Evolutionary conservation across 2,797 vertebrate genomes (phyloP).

Genomic region (Bradypodion ventrale): DNA sequence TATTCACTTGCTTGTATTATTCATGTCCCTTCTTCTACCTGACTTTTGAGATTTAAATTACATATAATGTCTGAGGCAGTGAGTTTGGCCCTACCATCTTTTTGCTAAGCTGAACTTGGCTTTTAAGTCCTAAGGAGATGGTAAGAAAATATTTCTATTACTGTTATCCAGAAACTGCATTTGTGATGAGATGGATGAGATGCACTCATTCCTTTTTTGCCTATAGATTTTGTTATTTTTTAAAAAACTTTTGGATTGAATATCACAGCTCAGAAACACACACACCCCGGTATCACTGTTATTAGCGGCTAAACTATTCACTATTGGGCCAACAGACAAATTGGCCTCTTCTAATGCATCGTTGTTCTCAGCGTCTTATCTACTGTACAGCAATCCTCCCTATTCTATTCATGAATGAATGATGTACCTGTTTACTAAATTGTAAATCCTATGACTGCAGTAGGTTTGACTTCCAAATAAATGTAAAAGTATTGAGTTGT

Average conservation of each 20-base stretch:
- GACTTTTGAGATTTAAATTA: not conserved
- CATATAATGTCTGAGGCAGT: not conserved
- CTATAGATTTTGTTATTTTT: not conserved
- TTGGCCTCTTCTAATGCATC: not conserved
- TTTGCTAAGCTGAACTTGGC: not conserved
- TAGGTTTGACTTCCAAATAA: not conserved
- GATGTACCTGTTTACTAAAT: not conserved
- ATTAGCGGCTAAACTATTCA: not conserved
- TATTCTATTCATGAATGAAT: not conserved
- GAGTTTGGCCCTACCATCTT: not conserved
- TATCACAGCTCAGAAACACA: no score
- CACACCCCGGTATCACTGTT: no score
- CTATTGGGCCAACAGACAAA: not conserved
- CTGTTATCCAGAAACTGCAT: not conserved
- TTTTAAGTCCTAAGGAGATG: not conserved
- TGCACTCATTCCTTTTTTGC: not conserved
- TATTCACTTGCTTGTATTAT: not conserved
- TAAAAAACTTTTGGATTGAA: not conserved
- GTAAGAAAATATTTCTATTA: not conserved
- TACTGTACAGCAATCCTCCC: no score
- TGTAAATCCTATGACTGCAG: no score
- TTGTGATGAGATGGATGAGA: not conserved
- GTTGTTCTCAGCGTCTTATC: not conserved
- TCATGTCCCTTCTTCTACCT: not conserved
- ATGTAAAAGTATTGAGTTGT: not conserved